Evolutionary conservation across 2,888 invertebrate species (phyloP).

Genomic region (Pogonocherus hispidulus): DNA sequence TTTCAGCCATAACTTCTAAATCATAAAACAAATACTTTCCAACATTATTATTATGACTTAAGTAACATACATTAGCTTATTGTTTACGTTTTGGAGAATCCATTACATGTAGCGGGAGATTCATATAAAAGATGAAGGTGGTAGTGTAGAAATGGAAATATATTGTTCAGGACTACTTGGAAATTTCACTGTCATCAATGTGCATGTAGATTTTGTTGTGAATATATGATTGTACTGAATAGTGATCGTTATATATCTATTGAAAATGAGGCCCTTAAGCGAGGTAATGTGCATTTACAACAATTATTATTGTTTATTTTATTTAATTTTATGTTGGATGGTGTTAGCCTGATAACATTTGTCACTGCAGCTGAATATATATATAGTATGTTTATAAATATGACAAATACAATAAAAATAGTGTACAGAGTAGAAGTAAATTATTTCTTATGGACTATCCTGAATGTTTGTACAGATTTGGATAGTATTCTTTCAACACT

Average conservation of each 20-base stretch:
- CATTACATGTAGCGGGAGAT: conserved; percentile 40
- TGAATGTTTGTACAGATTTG: too few species aligned
- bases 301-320: background rate
- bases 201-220: conserved; percentile 31
- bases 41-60: too few species aligned
- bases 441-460: too few species aligned
- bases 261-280: conserved; percentile 28
- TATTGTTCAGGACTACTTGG: conserved; percentile 29
- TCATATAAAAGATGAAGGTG: conserved; percentile 43
- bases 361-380: conserved; percentile 20
- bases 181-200: conserved; percentile 38
- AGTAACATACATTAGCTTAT: too few species aligned
- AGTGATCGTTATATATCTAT: conserved; percentile 16
- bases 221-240: too few species aligned
- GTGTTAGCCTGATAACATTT: conserved; percentile 31
- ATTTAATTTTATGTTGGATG: too few species aligned
- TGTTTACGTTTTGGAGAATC: conserved; percentile 15
- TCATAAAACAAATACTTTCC: too few species aligned
- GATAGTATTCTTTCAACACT: too few species aligned
- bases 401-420: too few species aligned
- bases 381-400: too few species aligned
- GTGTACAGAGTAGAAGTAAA: too few species aligned
- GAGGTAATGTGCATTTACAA: conserved; percentile 19
- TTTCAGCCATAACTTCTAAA: too few species aligned
- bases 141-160: conserved; percentile 30